phyloP scores from a whole-genome alignment of 2,888 invertebrate genomes.

The Pseudoips prasinana region DNA sequence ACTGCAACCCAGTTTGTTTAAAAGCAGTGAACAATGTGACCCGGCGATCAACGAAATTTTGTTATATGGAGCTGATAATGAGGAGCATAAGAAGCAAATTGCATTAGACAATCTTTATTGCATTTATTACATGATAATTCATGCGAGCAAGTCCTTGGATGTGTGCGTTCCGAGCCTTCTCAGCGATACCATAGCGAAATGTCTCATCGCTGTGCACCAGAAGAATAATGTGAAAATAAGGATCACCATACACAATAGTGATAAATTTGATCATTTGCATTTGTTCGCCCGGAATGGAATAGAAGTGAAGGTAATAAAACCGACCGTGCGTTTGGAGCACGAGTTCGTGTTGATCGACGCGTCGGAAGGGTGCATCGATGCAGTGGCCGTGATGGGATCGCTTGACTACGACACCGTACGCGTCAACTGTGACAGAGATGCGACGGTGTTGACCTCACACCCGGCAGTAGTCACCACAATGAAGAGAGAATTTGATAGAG shows the following conservation, averaged over 20 bases:
- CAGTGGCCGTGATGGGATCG: constrained; percentile 54
- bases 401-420: constrained; percentile 47
- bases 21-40: constrained; percentile 26
- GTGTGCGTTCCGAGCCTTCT: constrained; percentile 54
- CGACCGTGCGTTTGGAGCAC: constrained; percentile 46
- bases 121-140: constrained; percentile 51
- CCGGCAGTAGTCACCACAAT: constrained; percentile 38
- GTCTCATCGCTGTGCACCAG: constrained; percentile 43
- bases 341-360: constrained; percentile 60
- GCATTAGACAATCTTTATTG: constrained; percentile 56
- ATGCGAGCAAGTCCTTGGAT: constrained; percentile 51
- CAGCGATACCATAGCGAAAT: constrained; percentile 49
- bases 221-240: constrained; percentile 45
- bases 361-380: constrained; percentile 25
- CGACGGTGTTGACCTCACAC: constrained; percentile 56
- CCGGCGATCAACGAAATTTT: constrained; percentile 51
- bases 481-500: constrained; percentile 53
- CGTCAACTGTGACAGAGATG: constrained; percentile 48
- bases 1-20: constrained; percentile 8
- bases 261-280: constrained; percentile 35
- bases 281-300: constrained; percentile 45
- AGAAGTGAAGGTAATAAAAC: constrained; percentile 49
- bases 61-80: constrained; percentile 51
- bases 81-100: constrained; percentile 37
- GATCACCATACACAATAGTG: constrained; percentile 48